Evolutionary conservation across 2,888 invertebrate genomes (phyloP).

Genomic region (Dichetophora obliterata): DNA sequence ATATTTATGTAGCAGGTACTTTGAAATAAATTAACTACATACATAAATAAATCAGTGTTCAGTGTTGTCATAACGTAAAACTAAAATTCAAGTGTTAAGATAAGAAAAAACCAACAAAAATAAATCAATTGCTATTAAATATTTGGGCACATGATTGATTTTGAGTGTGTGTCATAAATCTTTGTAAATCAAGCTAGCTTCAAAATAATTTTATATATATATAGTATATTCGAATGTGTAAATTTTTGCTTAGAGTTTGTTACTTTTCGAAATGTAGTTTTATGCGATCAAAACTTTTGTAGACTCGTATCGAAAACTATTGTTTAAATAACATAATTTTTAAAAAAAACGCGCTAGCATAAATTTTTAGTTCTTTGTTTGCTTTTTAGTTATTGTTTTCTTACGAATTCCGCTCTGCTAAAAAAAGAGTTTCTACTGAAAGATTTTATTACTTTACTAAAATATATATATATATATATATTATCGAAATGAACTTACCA

Average conservation of each 20-base stretch:
- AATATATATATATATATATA: constrained; percentile 4
- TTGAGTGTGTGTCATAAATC: neutral
- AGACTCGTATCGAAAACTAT: no score
- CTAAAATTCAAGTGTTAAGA: constrained; percentile 34
- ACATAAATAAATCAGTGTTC: constrained; percentile 47
- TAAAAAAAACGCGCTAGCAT: no score
- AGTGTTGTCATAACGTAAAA: constrained; percentile 47
- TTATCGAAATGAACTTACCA: constrained; percentile 14
- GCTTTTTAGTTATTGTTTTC: no score
- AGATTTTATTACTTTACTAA: constrained; percentile 10
- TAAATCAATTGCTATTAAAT: neutral
- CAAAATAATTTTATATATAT: neutral
- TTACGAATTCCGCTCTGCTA: no score
- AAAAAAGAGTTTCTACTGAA: no score
- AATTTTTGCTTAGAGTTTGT: neutral
- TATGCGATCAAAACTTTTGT: no score
- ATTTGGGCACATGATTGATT: neutral
- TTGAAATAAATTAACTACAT: neutral
- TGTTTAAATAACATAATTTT: no score
- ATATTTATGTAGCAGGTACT: neutral
- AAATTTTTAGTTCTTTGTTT: no score
- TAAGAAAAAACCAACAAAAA: neutral
- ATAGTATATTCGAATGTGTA: neutral
- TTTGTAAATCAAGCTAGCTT: no score
- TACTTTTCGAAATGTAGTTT: neutral